A percentile compares a stretch with the other conserved stretches of the same genome.
Conservation (phyloP, 1,140 invertebrate genomes). For the Octopus sinensis region DNA sequence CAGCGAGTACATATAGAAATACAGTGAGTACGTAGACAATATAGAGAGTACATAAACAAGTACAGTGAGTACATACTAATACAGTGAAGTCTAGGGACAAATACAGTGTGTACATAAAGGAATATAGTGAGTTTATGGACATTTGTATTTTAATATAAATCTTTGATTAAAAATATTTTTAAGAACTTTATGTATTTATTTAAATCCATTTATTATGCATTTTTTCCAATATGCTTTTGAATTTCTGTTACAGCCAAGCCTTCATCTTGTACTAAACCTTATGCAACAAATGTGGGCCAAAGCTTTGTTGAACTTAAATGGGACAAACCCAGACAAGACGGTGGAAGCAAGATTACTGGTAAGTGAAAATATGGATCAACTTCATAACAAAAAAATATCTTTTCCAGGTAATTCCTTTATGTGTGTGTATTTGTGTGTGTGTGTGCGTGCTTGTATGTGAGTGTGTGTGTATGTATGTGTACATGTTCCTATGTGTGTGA, state of each 20-base stretch:
- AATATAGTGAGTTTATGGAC: no score
- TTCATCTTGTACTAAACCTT: constrained; percentile 71
- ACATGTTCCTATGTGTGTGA: not conserved
- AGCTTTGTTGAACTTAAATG: constrained; percentile 78
- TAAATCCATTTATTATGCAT: not conserved
- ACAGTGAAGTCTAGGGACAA: no score
- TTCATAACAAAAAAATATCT: no score
- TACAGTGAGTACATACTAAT: no score
- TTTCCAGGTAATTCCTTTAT: no score
- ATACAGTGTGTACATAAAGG: no score
- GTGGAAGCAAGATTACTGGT: constrained; percentile 84
- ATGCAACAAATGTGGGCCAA: constrained; percentile 75
- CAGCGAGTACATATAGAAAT: no score
- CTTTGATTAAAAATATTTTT: no score
- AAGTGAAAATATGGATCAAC: not conserved
- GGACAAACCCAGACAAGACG: constrained; percentile 86
- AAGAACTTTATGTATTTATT: no score
- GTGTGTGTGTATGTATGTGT: not conserved
- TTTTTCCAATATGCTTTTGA: not conserved
- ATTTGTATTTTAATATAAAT: no score
- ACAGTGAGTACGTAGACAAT: no score
- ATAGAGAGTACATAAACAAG: no score
- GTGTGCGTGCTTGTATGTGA: not conserved
- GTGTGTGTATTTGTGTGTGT: not conserved
- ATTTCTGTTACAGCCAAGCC: constrained; percentile 38